phyloP scores from a whole-genome alignment of 2,797 vertebrate genomes.

The Sphenopsis melanotis region DNA sequence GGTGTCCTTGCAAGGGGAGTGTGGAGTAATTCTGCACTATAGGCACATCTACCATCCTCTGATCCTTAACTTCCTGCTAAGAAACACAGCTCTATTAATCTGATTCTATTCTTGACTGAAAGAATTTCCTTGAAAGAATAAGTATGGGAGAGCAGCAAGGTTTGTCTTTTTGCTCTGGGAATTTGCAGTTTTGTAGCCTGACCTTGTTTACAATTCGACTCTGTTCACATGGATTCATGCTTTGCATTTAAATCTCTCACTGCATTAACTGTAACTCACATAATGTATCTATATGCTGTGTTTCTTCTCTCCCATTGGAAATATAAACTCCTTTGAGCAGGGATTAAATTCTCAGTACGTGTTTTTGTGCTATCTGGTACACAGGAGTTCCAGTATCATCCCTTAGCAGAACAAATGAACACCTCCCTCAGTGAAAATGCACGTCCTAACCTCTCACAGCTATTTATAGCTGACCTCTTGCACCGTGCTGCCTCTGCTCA shows the following conservation, averaged over 20 bases:
- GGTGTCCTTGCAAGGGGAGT: accelerated
- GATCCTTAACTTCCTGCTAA: not conserved
- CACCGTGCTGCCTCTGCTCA: not conserved
- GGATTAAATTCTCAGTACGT: not conserved
- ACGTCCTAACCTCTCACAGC: not conserved
- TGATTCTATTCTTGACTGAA: not conserved
- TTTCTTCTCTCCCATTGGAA: not conserved
- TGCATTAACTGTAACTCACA: not conserved
- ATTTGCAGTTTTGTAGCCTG: not conserved
- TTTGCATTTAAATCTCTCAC: not conserved
- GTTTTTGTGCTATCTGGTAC: not conserved
- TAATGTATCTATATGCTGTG: not conserved
- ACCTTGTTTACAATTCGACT: not conserved
- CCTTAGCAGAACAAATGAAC: not conserved
- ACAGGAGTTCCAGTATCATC: not conserved
- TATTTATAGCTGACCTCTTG: not conserved
- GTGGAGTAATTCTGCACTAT: not conserved
- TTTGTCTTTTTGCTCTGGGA: not conserved
- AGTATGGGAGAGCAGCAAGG: not conserved
- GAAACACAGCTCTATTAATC: not conserved
- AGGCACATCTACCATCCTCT: not conserved
- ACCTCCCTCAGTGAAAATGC: not conserved
- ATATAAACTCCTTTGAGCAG: not conserved
- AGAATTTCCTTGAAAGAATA: not conserved
- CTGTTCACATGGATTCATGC: not conserved